These are phyloP conservation scores for Stigmatopora argus DNA, from an alignment of 2,113 vertebrate species.

Conservation along the genomic window DNA sequence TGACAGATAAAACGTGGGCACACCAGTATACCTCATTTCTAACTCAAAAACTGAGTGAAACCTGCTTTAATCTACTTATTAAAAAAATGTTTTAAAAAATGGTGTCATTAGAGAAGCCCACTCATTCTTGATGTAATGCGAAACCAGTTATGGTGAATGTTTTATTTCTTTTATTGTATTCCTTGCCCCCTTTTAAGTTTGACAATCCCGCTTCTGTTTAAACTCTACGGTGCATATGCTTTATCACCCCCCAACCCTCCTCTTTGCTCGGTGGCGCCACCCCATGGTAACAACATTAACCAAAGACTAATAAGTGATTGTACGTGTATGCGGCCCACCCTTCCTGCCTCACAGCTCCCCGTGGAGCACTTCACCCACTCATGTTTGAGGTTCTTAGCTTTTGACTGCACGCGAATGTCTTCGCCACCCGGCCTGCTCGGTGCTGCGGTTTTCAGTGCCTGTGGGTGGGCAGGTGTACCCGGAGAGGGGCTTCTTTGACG, in stretches of 20 bases:
- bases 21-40: constrained; percentile 94
- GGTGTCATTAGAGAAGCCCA: constrained; percentile 76
- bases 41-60: constrained; percentile 80
- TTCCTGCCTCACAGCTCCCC: background rate
- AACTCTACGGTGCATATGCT: background rate
- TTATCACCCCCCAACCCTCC: background rate
- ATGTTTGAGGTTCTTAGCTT: background rate
- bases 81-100: constrained; percentile 32
- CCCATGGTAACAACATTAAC: constrained; percentile 69
- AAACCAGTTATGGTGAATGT: constrained; percentile 50
- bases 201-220: constrained; percentile 59
- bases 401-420: constrained; percentile 43
- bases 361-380: constrained; percentile 1
- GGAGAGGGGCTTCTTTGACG: constrained; percentile 78
- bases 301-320: constrained; percentile 80
- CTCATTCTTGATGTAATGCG: constrained; percentile 69
- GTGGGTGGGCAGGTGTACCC: constrained; percentile 66
- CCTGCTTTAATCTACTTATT: constrained; percentile 85
- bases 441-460: constrained; percentile 55
- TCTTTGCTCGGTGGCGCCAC: constrained; percentile 45
- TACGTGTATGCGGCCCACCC: constrained; percentile 54
- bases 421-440: background rate
- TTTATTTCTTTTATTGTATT: constrained; percentile 16
- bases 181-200: constrained; percentile 52
- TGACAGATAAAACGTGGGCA: constrained; percentile 27